Conservation (phyloP, 2,113 vertebrate genomes). For the Myrmecophaga tridactyla region DNA sequence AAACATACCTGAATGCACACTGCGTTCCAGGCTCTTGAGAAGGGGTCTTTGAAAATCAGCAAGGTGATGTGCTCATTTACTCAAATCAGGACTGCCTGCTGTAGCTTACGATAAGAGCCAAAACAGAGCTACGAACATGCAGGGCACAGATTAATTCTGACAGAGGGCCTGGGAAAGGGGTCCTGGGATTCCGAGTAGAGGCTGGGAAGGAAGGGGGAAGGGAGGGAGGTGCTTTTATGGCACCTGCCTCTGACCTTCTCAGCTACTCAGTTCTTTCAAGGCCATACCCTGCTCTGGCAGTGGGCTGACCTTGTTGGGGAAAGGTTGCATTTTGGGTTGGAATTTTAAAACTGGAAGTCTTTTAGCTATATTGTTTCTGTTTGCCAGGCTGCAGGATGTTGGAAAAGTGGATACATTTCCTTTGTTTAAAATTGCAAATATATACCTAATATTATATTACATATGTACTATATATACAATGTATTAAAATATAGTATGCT, state of each 20-base stretch:
- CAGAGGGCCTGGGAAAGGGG: neutral
- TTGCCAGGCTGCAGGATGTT: neutral
- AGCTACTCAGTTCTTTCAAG: neutral
- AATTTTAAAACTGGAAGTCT: neutral
- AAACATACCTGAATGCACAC: neutral
- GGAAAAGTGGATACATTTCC: neutral
- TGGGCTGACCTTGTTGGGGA: neutral
- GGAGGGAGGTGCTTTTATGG: neutral
- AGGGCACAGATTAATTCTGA: neutral
- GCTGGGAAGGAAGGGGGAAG: neutral
- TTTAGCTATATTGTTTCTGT: neutral
- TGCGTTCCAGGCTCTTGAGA: neutral
- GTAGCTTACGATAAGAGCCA: no score
- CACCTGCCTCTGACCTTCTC: neutral
- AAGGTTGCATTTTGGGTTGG: no score
- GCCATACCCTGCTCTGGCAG: rapidly evolving
- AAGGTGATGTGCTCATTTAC: neutral
- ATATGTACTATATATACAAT: no score
- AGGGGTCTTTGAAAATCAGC: neutral
- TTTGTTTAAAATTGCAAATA: neutral
- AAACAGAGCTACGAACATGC: neutral
- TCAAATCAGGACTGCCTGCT: neutral
- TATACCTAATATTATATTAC: neutral
- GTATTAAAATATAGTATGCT: no score
- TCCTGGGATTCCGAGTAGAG: neutral